phyloP scores from a whole-genome alignment of 2,888 invertebrate species.

The Andrena flavipes region DNA sequence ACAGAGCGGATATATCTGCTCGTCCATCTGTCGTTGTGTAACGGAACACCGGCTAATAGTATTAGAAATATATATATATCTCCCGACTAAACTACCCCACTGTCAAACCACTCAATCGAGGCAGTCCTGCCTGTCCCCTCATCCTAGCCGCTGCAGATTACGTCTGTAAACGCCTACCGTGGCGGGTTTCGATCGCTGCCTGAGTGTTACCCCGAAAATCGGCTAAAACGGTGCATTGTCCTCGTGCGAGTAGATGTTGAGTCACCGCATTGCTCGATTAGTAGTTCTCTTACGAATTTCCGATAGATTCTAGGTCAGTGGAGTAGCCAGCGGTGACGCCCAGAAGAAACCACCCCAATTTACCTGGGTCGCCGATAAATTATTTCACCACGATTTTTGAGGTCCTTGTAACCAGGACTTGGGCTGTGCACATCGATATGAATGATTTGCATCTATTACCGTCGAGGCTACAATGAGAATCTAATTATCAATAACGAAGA shows the following conservation, averaged over 20 bases:
- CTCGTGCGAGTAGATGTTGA: conserved; percentile 23
- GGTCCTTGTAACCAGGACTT: background rate
- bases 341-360: background rate
- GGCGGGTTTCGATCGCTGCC: conserved; percentile 51
- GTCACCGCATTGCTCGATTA: conserved; percentile 24
- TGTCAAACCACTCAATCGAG: conserved; percentile 72
- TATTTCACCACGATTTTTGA: background rate
- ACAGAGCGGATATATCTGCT: conserved; percentile 77
- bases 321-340: no score
- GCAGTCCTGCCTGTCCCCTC: conserved; percentile 53
- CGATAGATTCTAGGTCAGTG: conserved; percentile 12
- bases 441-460: background rate
- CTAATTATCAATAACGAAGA: conserved; percentile 42
- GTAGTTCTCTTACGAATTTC: conserved; percentile 9
- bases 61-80: conserved; percentile 80
- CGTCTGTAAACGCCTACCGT: conserved; percentile 68
- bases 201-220: conserved; percentile 62
- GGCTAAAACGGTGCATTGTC: conserved; percentile 57
- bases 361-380: background rate
- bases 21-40: conserved; percentile 84
- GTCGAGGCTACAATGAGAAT: conserved; percentile 25
- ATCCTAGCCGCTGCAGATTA: conserved; percentile 61
- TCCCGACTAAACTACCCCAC: conserved; percentile 63
- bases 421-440: background rate
- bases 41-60: conserved; percentile 84